Evolutionary conservation across 2,797 vertebrate species (phyloP), one percentile per base, ranked within the genome.

Genomic region (Hirundo rustica): DNA sequence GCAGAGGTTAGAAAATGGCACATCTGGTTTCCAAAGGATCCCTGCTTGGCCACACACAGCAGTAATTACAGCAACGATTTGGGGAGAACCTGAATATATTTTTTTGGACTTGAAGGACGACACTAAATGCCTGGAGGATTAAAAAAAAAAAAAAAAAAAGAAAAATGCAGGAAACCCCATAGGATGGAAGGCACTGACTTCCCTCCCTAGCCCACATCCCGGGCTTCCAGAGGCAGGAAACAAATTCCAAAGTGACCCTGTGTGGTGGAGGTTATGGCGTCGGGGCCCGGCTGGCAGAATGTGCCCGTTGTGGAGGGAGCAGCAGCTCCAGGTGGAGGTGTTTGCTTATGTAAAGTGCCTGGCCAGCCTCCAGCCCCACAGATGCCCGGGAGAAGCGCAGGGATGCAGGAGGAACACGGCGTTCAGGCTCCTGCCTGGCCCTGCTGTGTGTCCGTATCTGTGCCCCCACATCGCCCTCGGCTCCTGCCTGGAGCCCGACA

Each of bases 401-500:
- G 80, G 78, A 9, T 8, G 21, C 44, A 11, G 94, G 72, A 90
- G 76, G 80, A 92, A 51, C 58, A 10, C 3, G 0, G 20, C 3
- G 80, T 30, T 8, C 68, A 22, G 65, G 75, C 29, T 27, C 6
- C 30, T 26, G 30, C 53, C 53, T 42, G 60, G 22, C 3, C 75
- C 10, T 38, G 81, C 15, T 9, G 30, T 5, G 8, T 1, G 32
- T 0, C 77, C 12, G 0, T 2, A 10, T 3, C 29, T 19, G 30
- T 25, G 9, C 1, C 9, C 40, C 42, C 29, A 1, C 5, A 6
- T 16, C 10, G 0, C 76, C 11, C 62, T 5, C 7, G 4, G n/a
- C 70, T 36, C 27, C 2, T 13, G 65, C 66, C 70, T 10, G 12
- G 6, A 54, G 87, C 30, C 62, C 36, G 51, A 18, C 11, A 40